phyloP scores from a whole-genome alignment of 2,113 vertebrate genomes.

The Anoplopoma fimbria region DNA sequence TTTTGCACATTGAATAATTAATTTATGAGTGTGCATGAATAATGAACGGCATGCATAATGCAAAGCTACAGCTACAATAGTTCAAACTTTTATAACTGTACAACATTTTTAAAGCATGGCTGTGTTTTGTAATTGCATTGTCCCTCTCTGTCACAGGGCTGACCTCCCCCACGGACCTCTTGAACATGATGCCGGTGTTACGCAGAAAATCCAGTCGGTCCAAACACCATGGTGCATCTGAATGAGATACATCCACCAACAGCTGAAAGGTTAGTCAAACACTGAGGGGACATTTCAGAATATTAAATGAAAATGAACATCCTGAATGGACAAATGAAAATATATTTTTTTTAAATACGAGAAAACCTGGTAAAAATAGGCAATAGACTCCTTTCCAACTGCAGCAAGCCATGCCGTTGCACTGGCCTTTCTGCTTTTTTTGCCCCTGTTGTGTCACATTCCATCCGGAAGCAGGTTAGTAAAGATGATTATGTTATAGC shows the following conservation, averaged over 20 bases:
- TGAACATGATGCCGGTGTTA: neutral
- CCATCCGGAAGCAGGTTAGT: too few species aligned
- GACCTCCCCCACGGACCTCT: neutral
- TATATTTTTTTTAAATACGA: too few species aligned
- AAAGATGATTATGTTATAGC: too few species aligned
- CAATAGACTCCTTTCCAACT: too few species aligned
- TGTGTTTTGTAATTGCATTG: slow-evolving; percentile 5
- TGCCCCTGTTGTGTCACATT: too few species aligned
- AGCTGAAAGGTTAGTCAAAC: slow-evolving; percentile 15
- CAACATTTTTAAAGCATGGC: slow-evolving; percentile 34
- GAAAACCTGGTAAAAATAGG: too few species aligned
- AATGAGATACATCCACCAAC: neutral
- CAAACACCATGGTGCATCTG: neutral
- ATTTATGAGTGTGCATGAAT: slow-evolving; percentile 60
- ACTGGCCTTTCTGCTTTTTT: neutral
- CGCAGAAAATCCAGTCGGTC: neutral
- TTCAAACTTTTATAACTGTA: slow-evolving; percentile 45
- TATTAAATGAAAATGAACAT: neutral
- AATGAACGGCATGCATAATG: slow-evolving; percentile 64
- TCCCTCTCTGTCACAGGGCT: neutral
- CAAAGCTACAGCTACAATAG: slow-evolving; percentile 30
- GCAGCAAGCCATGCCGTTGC: too few species aligned
- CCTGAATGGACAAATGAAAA: neutral
- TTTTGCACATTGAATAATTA: slow-evolving; percentile 58
- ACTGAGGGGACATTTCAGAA: neutral